Percentiles rank a stretch among this genome's conserved stretches.
Conservation (phyloP, 2,113 vertebrate species). For the Triplophysa rosa region DNA sequence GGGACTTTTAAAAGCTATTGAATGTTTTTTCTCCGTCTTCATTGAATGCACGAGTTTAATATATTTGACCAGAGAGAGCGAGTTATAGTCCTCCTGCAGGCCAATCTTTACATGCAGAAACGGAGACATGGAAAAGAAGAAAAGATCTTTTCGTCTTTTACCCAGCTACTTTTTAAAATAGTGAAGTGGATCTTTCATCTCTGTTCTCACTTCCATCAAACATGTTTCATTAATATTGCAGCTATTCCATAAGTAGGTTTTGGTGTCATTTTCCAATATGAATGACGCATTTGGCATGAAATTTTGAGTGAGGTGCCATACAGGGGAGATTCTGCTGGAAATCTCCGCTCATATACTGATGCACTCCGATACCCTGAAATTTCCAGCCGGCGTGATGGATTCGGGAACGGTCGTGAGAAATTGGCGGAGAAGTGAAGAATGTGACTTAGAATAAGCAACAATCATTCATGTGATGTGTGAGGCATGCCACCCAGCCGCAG, state of each 20-base stretch:
- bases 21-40: constrained; percentile 44
- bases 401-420: neutral
- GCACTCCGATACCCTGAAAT: constrained; percentile 8
- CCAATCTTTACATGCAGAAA: neutral
- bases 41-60: constrained; percentile 43
- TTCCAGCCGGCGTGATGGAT: constrained; percentile 37
- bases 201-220: constrained; percentile 21
- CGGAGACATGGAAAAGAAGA: neutral
- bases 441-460: constrained; percentile 14
- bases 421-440: constrained; percentile 35
- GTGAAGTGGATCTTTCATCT: constrained; percentile 4
- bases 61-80: constrained; percentile 36
- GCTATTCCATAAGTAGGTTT: constrained; percentile 50
- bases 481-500: constrained; percentile 13
- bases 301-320: constrained; percentile 22
- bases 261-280: constrained; percentile 40
- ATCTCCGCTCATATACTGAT: constrained; percentile 15
- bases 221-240: constrained; percentile 44
- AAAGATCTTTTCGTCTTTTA: constrained; percentile 34
- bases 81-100: neutral
- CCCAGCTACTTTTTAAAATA: constrained; percentile 38
- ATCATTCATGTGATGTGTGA: constrained; percentile 39
- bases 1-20: constrained; percentile 44
- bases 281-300: constrained; percentile 47
- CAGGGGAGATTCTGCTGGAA: neutral